Base-by-base conservation (phyloP, 2,113 vertebrate species). In the Percopsis transmontana region DNA sequence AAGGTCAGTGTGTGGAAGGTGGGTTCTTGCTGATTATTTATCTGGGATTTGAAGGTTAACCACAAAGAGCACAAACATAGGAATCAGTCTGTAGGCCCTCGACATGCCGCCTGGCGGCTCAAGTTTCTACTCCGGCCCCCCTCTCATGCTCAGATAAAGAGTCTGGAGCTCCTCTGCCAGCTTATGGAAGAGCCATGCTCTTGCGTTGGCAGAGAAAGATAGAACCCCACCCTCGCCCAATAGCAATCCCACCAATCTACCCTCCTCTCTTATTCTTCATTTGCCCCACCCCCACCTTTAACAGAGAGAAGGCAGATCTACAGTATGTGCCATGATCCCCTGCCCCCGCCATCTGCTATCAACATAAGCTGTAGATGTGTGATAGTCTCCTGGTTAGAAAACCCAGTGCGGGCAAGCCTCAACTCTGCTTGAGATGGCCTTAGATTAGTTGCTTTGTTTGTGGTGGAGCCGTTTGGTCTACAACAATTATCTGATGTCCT, bases 321-420 rank as follows among this genome's bases (percentile, higher is more conserved):
- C n/a, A n/a, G n/a, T n/a, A n/a, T 21, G 19, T 62, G 38, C 38
- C 55, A n/a, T 58, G 68, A 62, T 50, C 66, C 24, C 63, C 56
- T 27, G 21, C 81, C 75, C 50, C 71, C 55, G 57, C 83, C 85
- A 86, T 91, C 85, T 86, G 86, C 79, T 67, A 62, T 7, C 27
- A 33, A 33, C 27, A 79, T 52, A 74, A 63, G 61, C 82, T 84
- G 73, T 13, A 72, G 53, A 72, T 70, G 54, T 72, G 76, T 62
- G 78, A 77, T 66, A 76, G 66, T 68, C 58, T 72, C 53, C 50
- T 62, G 70, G 41, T 56, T 18, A 56, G 18, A 51, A 59, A 15
- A 24, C 55, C 50, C 13, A 50, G 64, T 77, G 24, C 47, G 62
- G 66, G 47, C 58, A 59, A 33, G 51, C 63, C 57, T 33, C 27